Base-by-base conservation (phyloP, 2,888 invertebrate species). In the Lasioglossum vierecki region DNA sequence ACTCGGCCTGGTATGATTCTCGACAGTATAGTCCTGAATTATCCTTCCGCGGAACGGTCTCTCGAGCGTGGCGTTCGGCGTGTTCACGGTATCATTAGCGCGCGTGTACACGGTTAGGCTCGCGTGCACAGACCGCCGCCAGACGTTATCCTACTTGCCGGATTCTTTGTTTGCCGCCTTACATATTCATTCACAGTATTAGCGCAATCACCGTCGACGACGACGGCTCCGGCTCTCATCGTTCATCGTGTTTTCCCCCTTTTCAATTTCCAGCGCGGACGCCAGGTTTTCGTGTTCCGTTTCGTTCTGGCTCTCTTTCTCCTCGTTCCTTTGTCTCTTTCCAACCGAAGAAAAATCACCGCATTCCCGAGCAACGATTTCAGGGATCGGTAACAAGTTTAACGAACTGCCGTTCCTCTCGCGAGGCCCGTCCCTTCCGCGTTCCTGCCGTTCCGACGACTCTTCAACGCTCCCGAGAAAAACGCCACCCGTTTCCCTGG, bases 331-430 rank as follows among this genome's bases (percentile, higher is more conserved):
- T 79, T 53, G 60, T 63, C 44, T 44, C 68, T 57, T 22, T 4
- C 35, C 44, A 26, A 53, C 70, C 35, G 44, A 49, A 60, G 60
- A 63, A 74, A 82, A 74, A 79, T 82, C 77, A 35, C 66, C 35
- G 66, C 66, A 35, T 35, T 66, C 13, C 46, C 63, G 76, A 71
- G 79, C 79, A 79, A 76, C 81, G 80, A 87, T 90, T 90, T 88
- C 90, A 90, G 84, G 82, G 88, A 89, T 89, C 89, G 81, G 89
- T 85, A 90, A 90, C 90, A 87, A 88, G 89, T 89, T 90, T 89
- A 89, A 90, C 87, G 88, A 89, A 89, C 89, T 88, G 90, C 81
- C 66, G 66, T 86, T 85, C 85, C 80, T 11, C 82, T 83, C 86
- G 76, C 80, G 39, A 79, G 66, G 39, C 39, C 44, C 78, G 75